Conservation (phyloP, 2,797 vertebrate genomes). For the Muraenolepis orangiensis region DNA sequence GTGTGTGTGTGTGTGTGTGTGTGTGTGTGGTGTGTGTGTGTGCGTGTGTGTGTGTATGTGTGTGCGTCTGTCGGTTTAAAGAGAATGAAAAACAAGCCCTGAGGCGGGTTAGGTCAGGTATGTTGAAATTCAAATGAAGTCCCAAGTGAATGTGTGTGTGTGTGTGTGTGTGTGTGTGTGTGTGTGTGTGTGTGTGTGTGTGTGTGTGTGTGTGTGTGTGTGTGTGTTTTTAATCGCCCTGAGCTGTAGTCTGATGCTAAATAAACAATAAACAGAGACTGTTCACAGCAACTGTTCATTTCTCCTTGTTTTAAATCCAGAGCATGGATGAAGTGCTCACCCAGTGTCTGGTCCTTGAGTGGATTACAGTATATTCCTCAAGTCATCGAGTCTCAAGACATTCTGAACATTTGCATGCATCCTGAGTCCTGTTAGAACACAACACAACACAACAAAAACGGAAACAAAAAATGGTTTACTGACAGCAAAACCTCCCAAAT, state of each 20-base stretch:
- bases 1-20: constrained; percentile 2
- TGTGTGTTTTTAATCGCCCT: constrained; percentile 43
- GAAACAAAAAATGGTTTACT: too few species aligned
- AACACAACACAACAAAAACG: too few species aligned
- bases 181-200: constrained; percentile 31
- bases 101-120: constrained; percentile 35
- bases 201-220: constrained; percentile 31
- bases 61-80: too few species aligned
- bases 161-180: constrained; percentile 31
- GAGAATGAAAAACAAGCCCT: constrained; percentile 33
- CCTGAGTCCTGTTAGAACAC: too few species aligned
- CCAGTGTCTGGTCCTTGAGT: too few species aligned
- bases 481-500: too few species aligned
- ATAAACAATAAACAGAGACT: constrained; percentile 36
- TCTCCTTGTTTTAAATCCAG: too few species aligned
- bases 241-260: constrained; percentile 33
- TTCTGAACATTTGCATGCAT: too few species aligned
- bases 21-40: constrained; percentile 12
- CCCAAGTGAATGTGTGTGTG: constrained; percentile 36
- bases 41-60: constrained; percentile 15
- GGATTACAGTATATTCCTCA: too few species aligned
- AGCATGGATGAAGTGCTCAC: too few species aligned
- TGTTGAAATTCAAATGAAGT: constrained; percentile 35
- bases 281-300: neutral
- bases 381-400: too few species aligned